A percentile compares a stretch with the other conserved stretches of the same genome.
Conservation (phyloP, 2,113 vertebrate species). For the Eretmochelys imbricata region DNA sequence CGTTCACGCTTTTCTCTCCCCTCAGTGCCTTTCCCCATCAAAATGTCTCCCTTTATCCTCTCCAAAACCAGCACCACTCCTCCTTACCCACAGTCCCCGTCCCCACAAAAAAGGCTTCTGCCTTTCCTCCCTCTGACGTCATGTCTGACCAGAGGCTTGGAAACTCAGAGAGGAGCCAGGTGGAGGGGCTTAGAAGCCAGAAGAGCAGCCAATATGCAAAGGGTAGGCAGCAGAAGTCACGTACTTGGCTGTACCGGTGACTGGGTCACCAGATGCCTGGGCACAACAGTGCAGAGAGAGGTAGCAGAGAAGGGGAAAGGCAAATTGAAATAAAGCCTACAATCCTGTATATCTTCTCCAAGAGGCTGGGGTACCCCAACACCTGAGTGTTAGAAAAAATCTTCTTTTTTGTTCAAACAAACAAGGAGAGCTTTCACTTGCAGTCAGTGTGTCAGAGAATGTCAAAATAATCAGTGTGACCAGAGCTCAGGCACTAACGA, state of each 20-base stretch:
- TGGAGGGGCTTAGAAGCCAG: neutral
- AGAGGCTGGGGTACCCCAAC: too few species aligned
- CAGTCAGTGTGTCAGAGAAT: neutral
- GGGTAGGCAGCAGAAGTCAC: neutral
- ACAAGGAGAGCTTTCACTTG: neutral
- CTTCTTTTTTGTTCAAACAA: neutral
- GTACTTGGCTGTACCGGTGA: neutral
- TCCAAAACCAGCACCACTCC: neutral
- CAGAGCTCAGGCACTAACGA: neutral
- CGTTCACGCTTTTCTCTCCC: neutral
- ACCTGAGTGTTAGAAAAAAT: neutral
- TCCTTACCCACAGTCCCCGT: too few species aligned
- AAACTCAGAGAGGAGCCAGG: neutral
- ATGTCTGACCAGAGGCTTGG: neutral
- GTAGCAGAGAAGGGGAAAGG: neutral
- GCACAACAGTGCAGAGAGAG: neutral
- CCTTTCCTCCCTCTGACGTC: neutral
- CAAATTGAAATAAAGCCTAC: too few species aligned
- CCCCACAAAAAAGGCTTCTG: neutral
- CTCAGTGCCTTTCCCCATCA: neutral
- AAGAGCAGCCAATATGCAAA: neutral
- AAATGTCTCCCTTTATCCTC: neutral
- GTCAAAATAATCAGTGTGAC: too few species aligned
- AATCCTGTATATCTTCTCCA: too few species aligned
- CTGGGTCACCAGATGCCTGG: neutral